phyloP scores from a whole-genome alignment of 2,797 vertebrate genomes.

The Neosalanx taihuensis region DNA sequence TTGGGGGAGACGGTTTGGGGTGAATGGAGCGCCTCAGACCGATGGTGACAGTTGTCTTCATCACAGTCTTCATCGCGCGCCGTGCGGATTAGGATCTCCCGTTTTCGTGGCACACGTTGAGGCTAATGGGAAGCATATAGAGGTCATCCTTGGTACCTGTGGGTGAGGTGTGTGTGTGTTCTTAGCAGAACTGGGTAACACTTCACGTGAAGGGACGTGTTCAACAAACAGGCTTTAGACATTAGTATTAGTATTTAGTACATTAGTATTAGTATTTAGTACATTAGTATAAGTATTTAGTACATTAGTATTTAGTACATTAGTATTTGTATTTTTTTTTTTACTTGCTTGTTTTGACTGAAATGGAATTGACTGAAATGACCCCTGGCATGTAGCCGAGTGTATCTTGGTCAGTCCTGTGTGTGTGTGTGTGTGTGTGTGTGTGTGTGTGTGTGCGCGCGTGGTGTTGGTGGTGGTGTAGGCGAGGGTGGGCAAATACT shows the following conservation, averaged over 20 bases:
- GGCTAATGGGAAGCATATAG: conserved; percentile 45
- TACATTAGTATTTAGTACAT: neutral
- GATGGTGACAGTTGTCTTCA: conserved; percentile 73
- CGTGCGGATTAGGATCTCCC: conserved; percentile 62
- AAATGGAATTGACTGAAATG: neutral
- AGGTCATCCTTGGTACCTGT: neutral
- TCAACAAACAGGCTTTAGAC: too few species aligned
- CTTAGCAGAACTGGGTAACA: neutral
- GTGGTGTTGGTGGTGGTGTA: conserved; percentile 11
- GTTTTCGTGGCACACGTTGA: conserved; percentile 68
- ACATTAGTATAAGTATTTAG: too few species aligned
- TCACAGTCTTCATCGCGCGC: conserved; percentile 70
- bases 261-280: neutral
- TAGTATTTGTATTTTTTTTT: neutral
- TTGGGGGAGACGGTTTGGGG: neutral
- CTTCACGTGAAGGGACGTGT: too few species aligned
- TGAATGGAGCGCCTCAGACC: conserved; percentile 19
- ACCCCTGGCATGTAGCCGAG: neutral
- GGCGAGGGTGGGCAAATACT: conserved; percentile 66
- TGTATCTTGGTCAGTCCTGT: conserved; percentile 8
- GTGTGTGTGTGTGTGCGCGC: neutral
- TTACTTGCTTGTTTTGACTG: neutral
- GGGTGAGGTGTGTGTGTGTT: conserved; percentile 41
- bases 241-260: too few species aligned
- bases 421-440: conserved; percentile 45